Conservation (phyloP, 2,888 invertebrate species). For the Cantharis rustica region DNA sequence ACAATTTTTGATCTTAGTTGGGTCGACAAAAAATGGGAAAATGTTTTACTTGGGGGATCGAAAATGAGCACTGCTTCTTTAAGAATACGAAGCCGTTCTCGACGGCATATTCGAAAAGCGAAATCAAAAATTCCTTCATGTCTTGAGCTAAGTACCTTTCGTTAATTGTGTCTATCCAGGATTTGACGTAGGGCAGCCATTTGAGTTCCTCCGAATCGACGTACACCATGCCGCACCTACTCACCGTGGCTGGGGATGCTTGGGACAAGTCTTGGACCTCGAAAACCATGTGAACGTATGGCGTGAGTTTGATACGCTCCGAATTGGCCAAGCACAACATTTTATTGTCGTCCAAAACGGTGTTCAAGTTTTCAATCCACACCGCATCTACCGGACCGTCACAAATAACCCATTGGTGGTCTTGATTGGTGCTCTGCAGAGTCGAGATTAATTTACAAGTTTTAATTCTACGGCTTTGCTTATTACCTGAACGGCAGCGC, state of each 20-base stretch:
- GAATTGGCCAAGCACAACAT: conserved; percentile 92
- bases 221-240: conserved; percentile 87
- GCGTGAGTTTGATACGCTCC: conserved; percentile 86
- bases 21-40: not conserved
- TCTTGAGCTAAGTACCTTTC: conserved; percentile 61
- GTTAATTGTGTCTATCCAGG: conserved; percentile 70
- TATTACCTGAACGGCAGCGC: conserved; percentile 63
- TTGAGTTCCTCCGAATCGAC: conserved; percentile 83
- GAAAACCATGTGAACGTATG: conserved; percentile 89
- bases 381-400: conserved; percentile 92
- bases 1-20: conserved; percentile 9
- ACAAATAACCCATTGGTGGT: conserved; percentile 91
- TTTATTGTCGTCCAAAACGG: conserved; percentile 91
- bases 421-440: conserved; percentile 58
- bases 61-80: conserved; percentile 69
- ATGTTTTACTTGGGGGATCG: conserved; percentile 72
- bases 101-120: conserved; percentile 69
- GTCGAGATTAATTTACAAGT: not conserved
- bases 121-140: conserved; percentile 66
- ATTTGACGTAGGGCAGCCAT: conserved; percentile 78
- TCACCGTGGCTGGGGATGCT: conserved; percentile 90
- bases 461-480: not conserved
- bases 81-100: conserved; percentile 70
- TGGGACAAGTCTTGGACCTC: conserved; percentile 85
- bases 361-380: conserved; percentile 95